These are phyloP conservation scores for Lepisosteus oculatus DNA, from an alignment of 2,113 vertebrate genomes.

Conservation along the genomic window DNA sequence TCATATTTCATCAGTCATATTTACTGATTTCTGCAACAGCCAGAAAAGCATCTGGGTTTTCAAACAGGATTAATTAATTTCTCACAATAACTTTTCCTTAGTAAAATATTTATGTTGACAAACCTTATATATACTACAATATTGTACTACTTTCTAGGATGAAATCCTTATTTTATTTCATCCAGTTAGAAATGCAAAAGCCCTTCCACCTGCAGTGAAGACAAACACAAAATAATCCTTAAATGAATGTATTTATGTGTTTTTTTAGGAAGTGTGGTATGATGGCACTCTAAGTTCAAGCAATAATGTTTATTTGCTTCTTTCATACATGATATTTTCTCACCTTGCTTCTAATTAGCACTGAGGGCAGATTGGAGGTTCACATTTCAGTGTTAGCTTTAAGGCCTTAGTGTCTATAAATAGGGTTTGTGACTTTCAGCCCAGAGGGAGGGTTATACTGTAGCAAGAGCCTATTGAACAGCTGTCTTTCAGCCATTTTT, in stretches of 20 bases:
- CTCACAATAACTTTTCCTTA: no score
- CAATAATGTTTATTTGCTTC: constrained; percentile 17
- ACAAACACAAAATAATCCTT: background rate
- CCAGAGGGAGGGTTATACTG: background rate
- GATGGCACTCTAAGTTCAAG: constrained; percentile 1
- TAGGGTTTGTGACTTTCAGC: constrained; percentile 39
- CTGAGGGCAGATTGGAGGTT: constrained; percentile 38
- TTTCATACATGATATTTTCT: constrained; percentile 30
- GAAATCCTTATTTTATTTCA: background rate
- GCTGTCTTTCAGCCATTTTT: constrained; percentile 6
- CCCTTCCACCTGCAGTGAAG: background rate
- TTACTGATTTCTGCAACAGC: no score
- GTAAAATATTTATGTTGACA: no score
- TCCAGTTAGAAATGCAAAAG: background rate
- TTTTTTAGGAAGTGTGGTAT: background rate
- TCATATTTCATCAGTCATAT: no score
- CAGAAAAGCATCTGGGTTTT: no score
- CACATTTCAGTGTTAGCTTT: constrained; percentile 47
- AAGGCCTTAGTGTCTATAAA: constrained; percentile 48
- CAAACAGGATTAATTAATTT: no score
- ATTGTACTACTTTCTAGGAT: no score
- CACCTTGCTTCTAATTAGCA: constrained; percentile 49
- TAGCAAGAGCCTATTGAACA: no score
- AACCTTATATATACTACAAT: no score
- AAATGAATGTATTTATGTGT: background rate